phyloP scores from a whole-genome alignment of 2,888 invertebrate genomes.

The Laspeyria flexula region DNA sequence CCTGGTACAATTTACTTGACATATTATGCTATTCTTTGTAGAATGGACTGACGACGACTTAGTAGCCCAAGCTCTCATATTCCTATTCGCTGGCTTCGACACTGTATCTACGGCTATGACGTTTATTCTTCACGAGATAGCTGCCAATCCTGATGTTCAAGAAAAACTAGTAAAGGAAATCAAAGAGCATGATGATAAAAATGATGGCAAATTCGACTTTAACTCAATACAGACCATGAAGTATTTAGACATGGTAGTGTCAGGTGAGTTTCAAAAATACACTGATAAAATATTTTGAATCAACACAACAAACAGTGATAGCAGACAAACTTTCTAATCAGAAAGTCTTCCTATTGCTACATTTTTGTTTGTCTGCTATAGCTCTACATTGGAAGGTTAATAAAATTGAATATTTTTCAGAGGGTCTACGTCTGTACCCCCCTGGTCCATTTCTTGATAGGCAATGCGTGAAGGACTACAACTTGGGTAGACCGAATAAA shows the following conservation, averaged over 20 bases:
- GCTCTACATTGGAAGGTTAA: background rate
- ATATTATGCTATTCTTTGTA: no score
- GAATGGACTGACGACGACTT: no score
- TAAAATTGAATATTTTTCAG: conserved; percentile 33
- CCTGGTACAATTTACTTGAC: no score
- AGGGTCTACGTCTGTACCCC: conserved; percentile 76
- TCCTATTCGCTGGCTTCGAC: conserved; percentile 66
- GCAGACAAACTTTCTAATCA: no score
- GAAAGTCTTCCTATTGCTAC: no score
- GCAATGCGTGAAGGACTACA: conserved; percentile 78
- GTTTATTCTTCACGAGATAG: conserved; percentile 60
- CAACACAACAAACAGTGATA: no score
- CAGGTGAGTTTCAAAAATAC: conserved; percentile 56
- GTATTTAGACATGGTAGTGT: conserved; percentile 81
- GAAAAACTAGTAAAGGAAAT: conserved; percentile 60
- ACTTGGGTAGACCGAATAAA: conserved; percentile 55
- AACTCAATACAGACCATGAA: conserved; percentile 54
- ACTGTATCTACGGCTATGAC: conserved; percentile 56
- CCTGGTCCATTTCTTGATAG: conserved; percentile 70
- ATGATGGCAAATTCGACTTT: conserved; percentile 76
- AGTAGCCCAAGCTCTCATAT: conserved; percentile 59
- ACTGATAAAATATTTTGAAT: no score
- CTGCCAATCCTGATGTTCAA: conserved; percentile 61
- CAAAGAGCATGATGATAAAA: conserved; percentile 48
- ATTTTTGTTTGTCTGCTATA: no score